phyloP scores from a whole-genome alignment of 1,140 invertebrate genomes.

The Magallana ariakensis region DNA sequence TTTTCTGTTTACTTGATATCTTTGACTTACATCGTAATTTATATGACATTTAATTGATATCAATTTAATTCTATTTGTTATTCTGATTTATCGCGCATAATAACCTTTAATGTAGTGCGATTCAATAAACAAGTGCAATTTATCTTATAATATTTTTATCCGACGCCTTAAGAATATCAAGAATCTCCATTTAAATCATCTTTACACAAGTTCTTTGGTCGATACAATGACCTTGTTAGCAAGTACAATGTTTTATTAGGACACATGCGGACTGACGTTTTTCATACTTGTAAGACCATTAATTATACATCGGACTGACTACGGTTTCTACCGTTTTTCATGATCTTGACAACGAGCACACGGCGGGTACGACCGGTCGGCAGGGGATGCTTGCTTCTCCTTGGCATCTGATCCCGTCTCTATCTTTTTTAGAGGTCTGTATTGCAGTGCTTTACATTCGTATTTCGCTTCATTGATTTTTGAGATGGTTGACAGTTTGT shows the following conservation, averaged over 20 bases:
- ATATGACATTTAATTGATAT: no score
- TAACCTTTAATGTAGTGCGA: no score
- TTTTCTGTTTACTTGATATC: no score
- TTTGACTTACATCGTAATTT: no score
- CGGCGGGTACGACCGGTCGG: neutral
- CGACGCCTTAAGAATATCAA: no score
- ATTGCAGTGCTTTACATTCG: neutral
- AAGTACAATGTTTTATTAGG: neutral
- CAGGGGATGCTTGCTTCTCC: neutral
- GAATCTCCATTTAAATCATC: neutral
- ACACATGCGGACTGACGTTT: neutral
- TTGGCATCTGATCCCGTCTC: neutral
- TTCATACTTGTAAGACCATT: neutral
- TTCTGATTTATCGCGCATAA: no score
- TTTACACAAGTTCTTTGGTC: neutral
- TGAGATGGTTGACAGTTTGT: neutral
- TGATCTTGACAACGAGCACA: neutral
- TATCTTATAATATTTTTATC: no score
- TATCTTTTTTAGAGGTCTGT: neutral
- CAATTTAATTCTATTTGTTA: no score
- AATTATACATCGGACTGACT: neutral
- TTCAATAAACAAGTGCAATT: no score
- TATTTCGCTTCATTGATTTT: neutral
- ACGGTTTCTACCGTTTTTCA: neutral
- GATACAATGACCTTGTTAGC: neutral